These are phyloP conservation scores for Odontothrips loti DNA, from an alignment of 2,888 invertebrate species.

Conservation along the genomic window DNA sequence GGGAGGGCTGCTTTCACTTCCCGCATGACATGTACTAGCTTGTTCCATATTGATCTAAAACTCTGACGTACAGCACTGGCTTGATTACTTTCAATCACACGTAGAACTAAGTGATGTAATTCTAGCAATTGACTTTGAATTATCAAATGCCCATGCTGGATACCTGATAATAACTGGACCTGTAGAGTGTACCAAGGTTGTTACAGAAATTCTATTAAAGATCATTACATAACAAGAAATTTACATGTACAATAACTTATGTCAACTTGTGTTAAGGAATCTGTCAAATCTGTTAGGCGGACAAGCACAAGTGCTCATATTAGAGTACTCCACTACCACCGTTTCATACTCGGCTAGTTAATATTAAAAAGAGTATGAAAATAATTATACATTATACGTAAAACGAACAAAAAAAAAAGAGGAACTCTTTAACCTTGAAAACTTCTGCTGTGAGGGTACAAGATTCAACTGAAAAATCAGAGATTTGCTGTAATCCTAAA, in stretches of 20 bases:
- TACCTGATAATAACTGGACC: slow-evolving; percentile 33
- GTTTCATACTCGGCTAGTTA: too few relatives aligned
- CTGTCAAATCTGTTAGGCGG: too few relatives aligned
- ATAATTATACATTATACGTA: neutral
- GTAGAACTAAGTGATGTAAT: slow-evolving; percentile 29
- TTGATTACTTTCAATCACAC: slow-evolving; percentile 18
- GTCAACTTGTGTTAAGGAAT: too few relatives aligned
- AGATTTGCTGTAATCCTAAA: neutral
- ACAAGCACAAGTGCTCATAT: too few relatives aligned
- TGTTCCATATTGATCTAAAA: neutral
- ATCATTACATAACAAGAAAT: too few relatives aligned
- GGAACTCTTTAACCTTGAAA: neutral
- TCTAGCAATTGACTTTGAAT: slow-evolving; percentile 31
- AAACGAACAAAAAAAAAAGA: neutral
- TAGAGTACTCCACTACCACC: too few relatives aligned
- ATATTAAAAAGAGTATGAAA: too few relatives aligned
- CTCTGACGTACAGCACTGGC: neutral
- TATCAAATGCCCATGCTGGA: slow-evolving; percentile 33
- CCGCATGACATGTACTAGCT: neutral
- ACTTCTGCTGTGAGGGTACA: too few relatives aligned
- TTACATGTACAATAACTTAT: too few relatives aligned
- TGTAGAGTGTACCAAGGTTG: neutral
- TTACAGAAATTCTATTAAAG: neutral
- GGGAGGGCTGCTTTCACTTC: neutral
- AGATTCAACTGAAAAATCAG: neutral